Percentiles rank a stretch among this genome's conserved stretches.
Evolutionary conservation across 2,797 vertebrate genomes (phyloP).

Genomic region (Sphenodon punctatus): DNA sequence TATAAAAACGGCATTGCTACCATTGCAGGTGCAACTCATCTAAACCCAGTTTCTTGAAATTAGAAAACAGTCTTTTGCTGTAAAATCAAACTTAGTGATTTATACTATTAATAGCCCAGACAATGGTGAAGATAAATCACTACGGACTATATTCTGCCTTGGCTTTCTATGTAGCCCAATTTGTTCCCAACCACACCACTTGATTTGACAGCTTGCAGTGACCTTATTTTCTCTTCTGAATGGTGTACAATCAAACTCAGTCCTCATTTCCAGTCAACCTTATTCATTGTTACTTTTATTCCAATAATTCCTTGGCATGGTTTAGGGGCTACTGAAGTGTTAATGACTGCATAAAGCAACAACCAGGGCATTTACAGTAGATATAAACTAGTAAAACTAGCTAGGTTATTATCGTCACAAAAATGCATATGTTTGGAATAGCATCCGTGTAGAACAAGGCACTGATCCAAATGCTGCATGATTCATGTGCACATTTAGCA

Average conservation of each 20-base stretch:
- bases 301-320: conserved; percentile 69
- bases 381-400: conserved; percentile 12
- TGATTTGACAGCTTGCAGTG: conserved; percentile 36
- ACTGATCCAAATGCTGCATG: background rate
- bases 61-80: background rate
- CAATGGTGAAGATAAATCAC: background rate
- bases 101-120: conserved; percentile 16
- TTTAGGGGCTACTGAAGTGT: conserved; percentile 62
- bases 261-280: conserved; percentile 70
- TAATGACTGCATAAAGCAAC: conserved; percentile 48
- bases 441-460: conserved; percentile 23
- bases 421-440: background rate
- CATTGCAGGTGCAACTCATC: conserved; percentile 28
- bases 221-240: conserved; percentile 60
- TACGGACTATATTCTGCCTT: background rate
- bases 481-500: background rate
- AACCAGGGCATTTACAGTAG: conserved; percentile 39
- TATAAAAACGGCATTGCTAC: conserved; percentile 28
- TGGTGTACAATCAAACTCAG: conserved; percentile 56
- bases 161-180: background rate
- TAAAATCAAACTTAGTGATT: background rate
- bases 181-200: conserved; percentile 1
- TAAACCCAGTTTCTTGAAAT: background rate
- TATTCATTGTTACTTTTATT: conserved; percentile 70
- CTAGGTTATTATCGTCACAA: conserved; percentile 8